phyloP scores from a whole-genome alignment of 2,888 invertebrate species.

The Hydropsyche betteni region DNA sequence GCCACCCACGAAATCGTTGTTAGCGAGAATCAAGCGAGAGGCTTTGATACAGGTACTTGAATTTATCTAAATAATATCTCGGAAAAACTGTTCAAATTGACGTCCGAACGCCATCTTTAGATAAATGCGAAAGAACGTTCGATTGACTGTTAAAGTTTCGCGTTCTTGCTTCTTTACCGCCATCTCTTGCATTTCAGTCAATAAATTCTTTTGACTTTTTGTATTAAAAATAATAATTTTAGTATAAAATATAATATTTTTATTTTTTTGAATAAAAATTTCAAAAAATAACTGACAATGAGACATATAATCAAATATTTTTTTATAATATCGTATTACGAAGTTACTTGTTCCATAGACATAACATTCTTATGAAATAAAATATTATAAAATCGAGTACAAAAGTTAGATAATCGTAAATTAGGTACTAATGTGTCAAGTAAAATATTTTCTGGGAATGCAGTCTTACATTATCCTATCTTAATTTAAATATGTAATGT shows the following conservation, averaged over 20 bases:
- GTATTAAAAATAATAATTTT: conserved; percentile 7
- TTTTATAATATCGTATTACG: not conserved
- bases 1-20: conserved; percentile 59
- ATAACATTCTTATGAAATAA: too few relatives aligned
- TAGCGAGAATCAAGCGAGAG: conserved; percentile 24
- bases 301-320: not conserved
- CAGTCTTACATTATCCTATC: too few relatives aligned
- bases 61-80: conserved; percentile 1
- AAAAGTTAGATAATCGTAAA: conserved; percentile 3
- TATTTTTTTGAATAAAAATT: not conserved
- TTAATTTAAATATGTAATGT: too few relatives aligned
- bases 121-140: too few relatives aligned
- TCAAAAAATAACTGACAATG: not conserved
- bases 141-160: too few relatives aligned
- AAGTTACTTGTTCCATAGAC: too few relatives aligned
- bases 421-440: not conserved
- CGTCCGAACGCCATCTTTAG: too few relatives aligned
- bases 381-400: not conserved
- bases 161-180: too few relatives aligned
- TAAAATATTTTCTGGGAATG: not conserved
- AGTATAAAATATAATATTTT: not conserved
- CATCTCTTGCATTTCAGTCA: too few relatives aligned
- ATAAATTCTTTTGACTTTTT: not conserved
- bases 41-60: conserved; percentile 41
- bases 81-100: too few relatives aligned